A percentile compares a stretch with the other conserved stretches of the same genome.
Evolutionary conservation across 2,797 vertebrate species (phyloP).

Genomic region (Pelodytes ibericus): DNA sequence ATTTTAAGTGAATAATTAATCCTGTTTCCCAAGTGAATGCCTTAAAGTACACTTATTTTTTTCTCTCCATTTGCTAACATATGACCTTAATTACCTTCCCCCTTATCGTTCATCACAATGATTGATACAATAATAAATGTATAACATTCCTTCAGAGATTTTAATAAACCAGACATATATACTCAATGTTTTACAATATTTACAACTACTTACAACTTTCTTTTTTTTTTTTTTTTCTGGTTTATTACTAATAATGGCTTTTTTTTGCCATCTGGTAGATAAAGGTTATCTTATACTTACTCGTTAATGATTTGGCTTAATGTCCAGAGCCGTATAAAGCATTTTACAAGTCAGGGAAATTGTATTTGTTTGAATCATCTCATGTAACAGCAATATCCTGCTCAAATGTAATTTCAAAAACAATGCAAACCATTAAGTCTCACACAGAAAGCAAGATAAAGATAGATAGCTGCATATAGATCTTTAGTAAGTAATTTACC

Average conservation of each 20-base stretch:
- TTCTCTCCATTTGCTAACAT: background rate
- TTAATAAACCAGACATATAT: conserved; percentile 72
- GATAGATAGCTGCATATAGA: conserved; percentile 87
- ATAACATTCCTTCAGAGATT: conserved; percentile 38
- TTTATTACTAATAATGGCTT: conserved; percentile 68
- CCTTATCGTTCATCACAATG: conserved; percentile 23
- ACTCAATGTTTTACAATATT: conserved; percentile 65
- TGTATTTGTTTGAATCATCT: conserved; percentile 90
- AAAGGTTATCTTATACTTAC: conserved; percentile 76
- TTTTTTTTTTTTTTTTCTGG: conserved; percentile 53
- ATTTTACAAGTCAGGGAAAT: conserved; percentile 91
- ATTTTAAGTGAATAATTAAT: background rate
- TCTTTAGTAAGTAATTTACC: conserved; percentile 92
- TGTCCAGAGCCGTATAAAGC: conserved; percentile 84
- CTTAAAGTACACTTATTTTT: background rate
- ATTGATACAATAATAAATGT: conserved; percentile 22
- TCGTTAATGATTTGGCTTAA: conserved; percentile 79
- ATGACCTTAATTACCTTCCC: background rate
- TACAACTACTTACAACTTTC: conserved; percentile 28
- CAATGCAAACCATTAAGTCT: conserved; percentile 91
- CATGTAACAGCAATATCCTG: conserved; percentile 95
- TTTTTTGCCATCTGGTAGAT: conserved; percentile 66
- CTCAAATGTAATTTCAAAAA: conserved; percentile 96
- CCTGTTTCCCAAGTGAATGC: background rate
- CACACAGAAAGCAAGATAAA: conserved; percentile 91